phyloP scores from a whole-genome alignment of 2,797 vertebrate species.

The Centroberyx gerrardi region DNA sequence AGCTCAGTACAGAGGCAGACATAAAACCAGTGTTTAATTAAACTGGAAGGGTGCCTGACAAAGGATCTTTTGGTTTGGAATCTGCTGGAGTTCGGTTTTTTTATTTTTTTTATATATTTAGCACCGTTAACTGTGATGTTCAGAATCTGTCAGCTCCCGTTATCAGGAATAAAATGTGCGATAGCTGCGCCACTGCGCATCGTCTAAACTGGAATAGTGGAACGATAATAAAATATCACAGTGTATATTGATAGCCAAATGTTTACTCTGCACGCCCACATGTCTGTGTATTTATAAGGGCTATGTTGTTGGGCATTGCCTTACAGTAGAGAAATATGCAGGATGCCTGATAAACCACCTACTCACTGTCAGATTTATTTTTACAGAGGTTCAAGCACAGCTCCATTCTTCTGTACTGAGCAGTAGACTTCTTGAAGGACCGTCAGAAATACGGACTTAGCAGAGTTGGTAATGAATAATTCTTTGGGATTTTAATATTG shows the following conservation, averaged over 20 bases:
- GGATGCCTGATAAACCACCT: slow-evolving; percentile 69
- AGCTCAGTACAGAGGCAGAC: slow-evolving; percentile 41
- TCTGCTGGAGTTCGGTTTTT: not conserved
- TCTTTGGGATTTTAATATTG: slow-evolving; percentile 1
- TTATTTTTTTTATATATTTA: slow-evolving; percentile 1
- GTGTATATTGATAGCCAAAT: slow-evolving; percentile 64
- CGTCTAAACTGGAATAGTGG: slow-evolving; percentile 37
- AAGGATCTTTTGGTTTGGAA: slow-evolving; percentile 37
- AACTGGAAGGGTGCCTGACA: slow-evolving; percentile 48
- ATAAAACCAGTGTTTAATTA: slow-evolving; percentile 62
- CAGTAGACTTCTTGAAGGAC: slow-evolving; percentile 18
- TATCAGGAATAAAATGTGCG: slow-evolving; percentile 20
- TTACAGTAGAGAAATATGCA: slow-evolving; percentile 29
- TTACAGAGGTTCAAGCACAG: slow-evolving; percentile 48
- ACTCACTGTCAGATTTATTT: slow-evolving; percentile 69
- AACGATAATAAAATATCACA: slow-evolving; percentile 42
- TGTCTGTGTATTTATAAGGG: slow-evolving; percentile 58
- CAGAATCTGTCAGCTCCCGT: slow-evolving; percentile 36
- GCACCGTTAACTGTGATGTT: slow-evolving; percentile 40
- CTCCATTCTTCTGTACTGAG: slow-evolving; percentile 32
- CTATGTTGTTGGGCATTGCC: slow-evolving; percentile 28
- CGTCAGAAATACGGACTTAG: slow-evolving; percentile 25
- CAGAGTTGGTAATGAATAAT: slow-evolving; percentile 28
- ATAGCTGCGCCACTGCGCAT: slow-evolving; percentile 38
- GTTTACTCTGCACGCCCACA: slow-evolving; percentile 61